phyloP scores from a whole-genome alignment of 2,797 vertebrate genomes.

The Sphenodon punctatus region DNA sequence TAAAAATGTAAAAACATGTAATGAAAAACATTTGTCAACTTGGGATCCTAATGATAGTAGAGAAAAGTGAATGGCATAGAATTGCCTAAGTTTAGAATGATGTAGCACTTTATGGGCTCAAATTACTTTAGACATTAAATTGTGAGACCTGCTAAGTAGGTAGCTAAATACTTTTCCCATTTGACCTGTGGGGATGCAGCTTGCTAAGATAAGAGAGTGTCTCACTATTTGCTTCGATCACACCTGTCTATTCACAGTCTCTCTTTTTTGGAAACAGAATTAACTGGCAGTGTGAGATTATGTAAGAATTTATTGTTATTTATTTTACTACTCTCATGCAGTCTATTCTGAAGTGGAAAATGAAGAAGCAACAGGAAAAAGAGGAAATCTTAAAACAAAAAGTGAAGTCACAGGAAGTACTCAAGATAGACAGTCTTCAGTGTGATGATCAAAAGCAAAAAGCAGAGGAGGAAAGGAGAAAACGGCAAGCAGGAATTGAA shows the following conservation, averaged over 20 bases:
- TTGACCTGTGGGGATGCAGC: background rate
- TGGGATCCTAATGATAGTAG: background rate
- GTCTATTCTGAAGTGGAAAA: conserved; percentile 90
- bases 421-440: conserved; percentile 51
- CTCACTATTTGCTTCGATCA: background rate
- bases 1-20: background rate
- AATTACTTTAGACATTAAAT: background rate
- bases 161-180: background rate
- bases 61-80: background rate
- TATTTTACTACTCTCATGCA: conserved; percentile 35
- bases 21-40: background rate
- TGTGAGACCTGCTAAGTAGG: background rate
- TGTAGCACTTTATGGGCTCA: background rate
- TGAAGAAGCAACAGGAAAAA: conserved; percentile 76
- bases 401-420: conserved; percentile 67
- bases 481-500: conserved; percentile 72
- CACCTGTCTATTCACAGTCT: background rate
- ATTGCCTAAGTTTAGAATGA: too few species aligned
- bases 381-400: conserved; percentile 75
- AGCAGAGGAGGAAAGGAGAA: conserved; percentile 77
- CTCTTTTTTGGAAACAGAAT: background rate
- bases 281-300: background rate
- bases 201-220: background rate
- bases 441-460: conserved; percentile 73
- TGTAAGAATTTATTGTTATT: background rate